Evolutionary conservation across 2,797 vertebrate species (phyloP).

Genomic region (Cheirogaleus major): DNA sequence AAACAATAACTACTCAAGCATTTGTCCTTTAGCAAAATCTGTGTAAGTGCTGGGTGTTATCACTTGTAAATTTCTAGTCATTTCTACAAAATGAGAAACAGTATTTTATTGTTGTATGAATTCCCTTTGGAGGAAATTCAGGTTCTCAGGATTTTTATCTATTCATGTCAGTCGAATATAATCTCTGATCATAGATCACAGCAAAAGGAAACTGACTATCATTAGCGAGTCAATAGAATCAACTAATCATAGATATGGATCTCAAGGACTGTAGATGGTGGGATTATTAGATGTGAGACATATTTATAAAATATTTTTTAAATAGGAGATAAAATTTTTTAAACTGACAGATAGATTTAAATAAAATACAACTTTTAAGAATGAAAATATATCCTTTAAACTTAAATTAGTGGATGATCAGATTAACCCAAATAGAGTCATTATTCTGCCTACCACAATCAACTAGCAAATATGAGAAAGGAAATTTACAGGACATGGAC

Average conservation of each 20-base stretch:
- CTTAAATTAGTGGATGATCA: neutral
- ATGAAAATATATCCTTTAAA: slow-evolving; percentile 21
- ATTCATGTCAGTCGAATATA: neutral
- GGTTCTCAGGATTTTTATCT: neutral
- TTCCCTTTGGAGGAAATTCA: neutral
- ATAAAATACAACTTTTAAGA: neutral
- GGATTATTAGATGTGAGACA: neutral
- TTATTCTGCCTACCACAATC: neutral
- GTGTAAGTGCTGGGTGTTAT: neutral
- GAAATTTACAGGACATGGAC: neutral
- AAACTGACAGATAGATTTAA: neutral
- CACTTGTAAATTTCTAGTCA: neutral
- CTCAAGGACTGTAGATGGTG: neutral
- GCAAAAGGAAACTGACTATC: neutral
- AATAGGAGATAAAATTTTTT: neutral
- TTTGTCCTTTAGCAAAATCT: neutral
- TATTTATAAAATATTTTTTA: neutral
- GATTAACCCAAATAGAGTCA: neutral
- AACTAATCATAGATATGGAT: neutral
- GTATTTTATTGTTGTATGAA: neutral
- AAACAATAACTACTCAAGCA: neutral
- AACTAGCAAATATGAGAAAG: neutral
- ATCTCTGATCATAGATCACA: neutral
- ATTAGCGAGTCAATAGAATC: neutral
- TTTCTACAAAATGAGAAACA: neutral